A percentile compares a stretch with the other conserved stretches of the same genome.
phyloP scores from a whole-genome alignment of 2,797 vertebrate species.

The Ibycter americanus region DNA sequence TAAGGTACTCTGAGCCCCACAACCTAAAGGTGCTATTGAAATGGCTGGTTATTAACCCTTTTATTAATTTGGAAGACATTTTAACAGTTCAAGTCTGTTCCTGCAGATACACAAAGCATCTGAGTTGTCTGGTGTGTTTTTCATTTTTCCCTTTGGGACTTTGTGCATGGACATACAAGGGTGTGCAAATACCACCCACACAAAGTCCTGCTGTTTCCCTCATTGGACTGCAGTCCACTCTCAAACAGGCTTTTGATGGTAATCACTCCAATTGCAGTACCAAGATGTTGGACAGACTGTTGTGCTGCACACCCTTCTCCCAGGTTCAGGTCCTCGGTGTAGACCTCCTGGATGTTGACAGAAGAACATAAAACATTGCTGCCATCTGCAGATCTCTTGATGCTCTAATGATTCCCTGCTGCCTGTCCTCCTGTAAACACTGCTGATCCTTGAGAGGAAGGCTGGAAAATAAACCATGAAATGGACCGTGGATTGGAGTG shows the following conservation, averaged over 20 bases:
- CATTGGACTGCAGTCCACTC: neutral
- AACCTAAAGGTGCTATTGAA: neutral
- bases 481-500: neutral
- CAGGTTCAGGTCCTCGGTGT: neutral
- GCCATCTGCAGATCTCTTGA: conserved; percentile 28
- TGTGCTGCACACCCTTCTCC: neutral
- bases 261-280: neutral
- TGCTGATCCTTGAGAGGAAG: neutral
- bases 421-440: neutral
- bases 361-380: neutral
- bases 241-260: neutral
- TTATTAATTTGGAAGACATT: neutral
- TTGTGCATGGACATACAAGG: neutral
- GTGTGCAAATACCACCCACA: neutral
- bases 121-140: neutral
- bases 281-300: neutral
- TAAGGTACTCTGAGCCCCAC: neutral
- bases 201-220: neutral
- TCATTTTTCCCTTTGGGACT: neutral
- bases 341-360: neutral
- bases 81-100: neutral
- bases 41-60: neutral
- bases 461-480: neutral
- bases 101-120: neutral
- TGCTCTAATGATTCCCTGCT: neutral